phyloP scores from a whole-genome alignment of 2,113 vertebrate species.

The Potamarius usumacintae region DNA sequence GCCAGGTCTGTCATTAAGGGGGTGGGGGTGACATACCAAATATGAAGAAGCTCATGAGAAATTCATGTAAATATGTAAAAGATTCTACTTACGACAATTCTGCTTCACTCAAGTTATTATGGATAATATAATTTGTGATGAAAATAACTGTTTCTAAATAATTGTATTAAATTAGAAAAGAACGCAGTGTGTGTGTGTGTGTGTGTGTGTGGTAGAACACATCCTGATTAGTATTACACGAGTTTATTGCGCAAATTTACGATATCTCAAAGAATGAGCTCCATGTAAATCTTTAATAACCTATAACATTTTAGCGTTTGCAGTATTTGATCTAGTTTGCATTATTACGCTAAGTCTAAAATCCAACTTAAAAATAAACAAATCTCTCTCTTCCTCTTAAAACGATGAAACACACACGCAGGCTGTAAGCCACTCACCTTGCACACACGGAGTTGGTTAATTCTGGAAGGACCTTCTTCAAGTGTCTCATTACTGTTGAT shows the following conservation, averaged over 20 bases:
- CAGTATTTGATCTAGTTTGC: neutral
- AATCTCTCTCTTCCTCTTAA: neutral
- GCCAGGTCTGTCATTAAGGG: neutral
- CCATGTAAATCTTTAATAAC: neutral
- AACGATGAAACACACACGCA: neutral
- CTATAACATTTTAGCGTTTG: neutral
- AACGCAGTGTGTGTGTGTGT: neutral
- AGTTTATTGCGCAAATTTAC: neutral
- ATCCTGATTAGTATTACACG: neutral
- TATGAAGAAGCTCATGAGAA: neutral
- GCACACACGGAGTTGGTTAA: neutral
- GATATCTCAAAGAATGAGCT: neutral
- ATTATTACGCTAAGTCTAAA: no score
- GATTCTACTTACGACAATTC: neutral
- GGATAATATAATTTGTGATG: neutral
- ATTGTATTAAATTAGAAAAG: neutral
- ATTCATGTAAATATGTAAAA: neutral
- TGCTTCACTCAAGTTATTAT: neutral
- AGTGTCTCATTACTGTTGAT: conserved; percentile 55
- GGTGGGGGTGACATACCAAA: neutral
- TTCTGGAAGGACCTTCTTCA: conserved; percentile 25
- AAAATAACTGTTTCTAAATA: no score
- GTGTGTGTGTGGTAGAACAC: neutral
- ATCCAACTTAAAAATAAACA: neutral
- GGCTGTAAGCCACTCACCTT: conserved; percentile 7